These are phyloP conservation scores for Oscheius sp. DNA, from an alignment of 1,140 invertebrate genomes.

Conservation along the genomic window DNA sequence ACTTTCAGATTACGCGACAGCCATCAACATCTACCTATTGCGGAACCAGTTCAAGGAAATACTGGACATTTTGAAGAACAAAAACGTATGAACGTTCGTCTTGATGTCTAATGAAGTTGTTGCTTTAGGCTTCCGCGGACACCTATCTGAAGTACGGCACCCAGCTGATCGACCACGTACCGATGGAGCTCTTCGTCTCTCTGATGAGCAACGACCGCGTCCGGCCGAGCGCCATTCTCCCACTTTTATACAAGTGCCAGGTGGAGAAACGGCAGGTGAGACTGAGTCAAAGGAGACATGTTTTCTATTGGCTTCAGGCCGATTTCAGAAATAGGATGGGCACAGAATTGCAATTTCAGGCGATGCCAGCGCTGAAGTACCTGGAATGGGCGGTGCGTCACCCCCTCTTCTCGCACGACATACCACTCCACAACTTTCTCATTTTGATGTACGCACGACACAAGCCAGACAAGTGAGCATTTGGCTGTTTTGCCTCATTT, in stretches of 20 bases:
- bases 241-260: slow-evolving; percentile 13
- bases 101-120: neutral
- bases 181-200: slow-evolving; percentile 18
- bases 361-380: slow-evolving; percentile 18
- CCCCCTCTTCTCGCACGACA: neutral
- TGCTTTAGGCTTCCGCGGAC: neutral
- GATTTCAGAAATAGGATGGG: neutral
- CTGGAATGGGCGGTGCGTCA: slow-evolving; percentile 13
- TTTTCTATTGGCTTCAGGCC: neutral
- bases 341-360: neutral
- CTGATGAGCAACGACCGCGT: slow-evolving; percentile 12
- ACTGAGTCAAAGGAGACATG: neutral
- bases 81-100: neutral
- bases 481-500: too few species aligned
- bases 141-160: slow-evolving; percentile 14
- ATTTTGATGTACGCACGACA: slow-evolving; percentile 29
- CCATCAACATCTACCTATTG: slow-evolving; percentile 24
- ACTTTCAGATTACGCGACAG: slow-evolving; percentile 34
- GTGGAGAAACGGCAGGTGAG: neutral
- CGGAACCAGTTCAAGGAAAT: slow-evolving; percentile 34
- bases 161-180: slow-evolving; percentile 27
- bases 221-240: neutral
- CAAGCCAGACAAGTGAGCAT: slow-evolving; percentile 7
- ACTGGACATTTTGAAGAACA: slow-evolving; percentile 21
- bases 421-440: slow-evolving; percentile 28